A percentile compares a stretch with the other conserved stretches of the same genome.
Evolutionary conservation across 2,888 invertebrate species (phyloP).

Genomic region (Drosophila vallismaia): DNA sequence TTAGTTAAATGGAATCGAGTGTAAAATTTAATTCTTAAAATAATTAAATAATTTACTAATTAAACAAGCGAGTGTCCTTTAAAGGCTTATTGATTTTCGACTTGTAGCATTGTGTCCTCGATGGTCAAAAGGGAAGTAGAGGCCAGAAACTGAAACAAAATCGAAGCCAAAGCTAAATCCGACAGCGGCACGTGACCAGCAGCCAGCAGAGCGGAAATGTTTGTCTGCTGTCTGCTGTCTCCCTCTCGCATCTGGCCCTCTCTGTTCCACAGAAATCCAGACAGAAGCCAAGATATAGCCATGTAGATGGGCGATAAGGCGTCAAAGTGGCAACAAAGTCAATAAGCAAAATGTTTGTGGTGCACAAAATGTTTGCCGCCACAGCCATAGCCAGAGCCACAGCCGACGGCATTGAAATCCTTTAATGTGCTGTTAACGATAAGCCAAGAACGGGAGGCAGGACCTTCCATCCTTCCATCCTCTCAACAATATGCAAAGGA

Average conservation of each 20-base stretch:
- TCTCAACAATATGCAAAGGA: slow-evolving; percentile 66
- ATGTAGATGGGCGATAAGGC: slow-evolving; percentile 52
- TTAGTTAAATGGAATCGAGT: too few relatives aligned
- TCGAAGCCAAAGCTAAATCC: slow-evolving; percentile 35
- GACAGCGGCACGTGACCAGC: slow-evolving; percentile 46
- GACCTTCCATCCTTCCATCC: background rate
- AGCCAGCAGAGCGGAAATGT: slow-evolving; percentile 49
- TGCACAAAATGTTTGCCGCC: slow-evolving; percentile 37
- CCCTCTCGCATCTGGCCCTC: background rate
- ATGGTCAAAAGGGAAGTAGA: slow-evolving; percentile 23
- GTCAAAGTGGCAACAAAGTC: slow-evolving; percentile 58
- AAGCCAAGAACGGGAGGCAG: slow-evolving; percentile 49
- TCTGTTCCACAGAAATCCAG: slow-evolving; percentile 8
- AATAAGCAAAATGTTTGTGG: slow-evolving; percentile 54
- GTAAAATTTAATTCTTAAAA: too few relatives aligned
- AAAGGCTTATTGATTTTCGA: slow-evolving; percentile 57
- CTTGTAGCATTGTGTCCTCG: slow-evolving; percentile 20
- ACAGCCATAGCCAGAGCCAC: slow-evolving; percentile 14
- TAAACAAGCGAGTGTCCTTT: slow-evolving; percentile 2
- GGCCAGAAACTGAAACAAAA: slow-evolving; percentile 18
- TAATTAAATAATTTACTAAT: background rate
- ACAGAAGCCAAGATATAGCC: slow-evolving; percentile 21
- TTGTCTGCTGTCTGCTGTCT: slow-evolving; percentile 15
- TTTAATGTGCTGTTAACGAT: slow-evolving; percentile 78
- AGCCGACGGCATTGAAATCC: slow-evolving; percentile 67